Conservation (phyloP, 92 coral and sea anemone species). For the Actinostola sp. region DNA sequence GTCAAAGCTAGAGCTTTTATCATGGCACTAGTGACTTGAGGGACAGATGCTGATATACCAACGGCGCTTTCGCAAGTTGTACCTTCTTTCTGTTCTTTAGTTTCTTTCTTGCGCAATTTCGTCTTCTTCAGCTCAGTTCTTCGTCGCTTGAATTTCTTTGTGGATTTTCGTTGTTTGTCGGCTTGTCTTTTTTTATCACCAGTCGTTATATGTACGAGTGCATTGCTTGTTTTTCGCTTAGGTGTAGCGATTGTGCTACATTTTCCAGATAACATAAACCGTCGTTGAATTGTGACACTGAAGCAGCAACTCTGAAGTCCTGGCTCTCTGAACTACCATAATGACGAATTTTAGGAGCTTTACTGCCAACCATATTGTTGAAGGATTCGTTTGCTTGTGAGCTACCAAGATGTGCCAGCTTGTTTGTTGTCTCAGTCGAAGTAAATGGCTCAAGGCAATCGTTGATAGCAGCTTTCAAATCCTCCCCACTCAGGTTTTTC, state of each 20-base stretch:
- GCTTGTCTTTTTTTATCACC: background rate
- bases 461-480: conserved; percentile 5
- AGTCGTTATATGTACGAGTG: background rate
- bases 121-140: too few relatives aligned
- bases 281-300: conserved; percentile 41
- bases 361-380: conserved; percentile 46
- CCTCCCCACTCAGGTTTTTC: conserved; percentile 34
- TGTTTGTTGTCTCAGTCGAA: background rate
- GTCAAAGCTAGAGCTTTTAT: too few relatives aligned
- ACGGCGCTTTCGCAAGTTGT: too few relatives aligned
- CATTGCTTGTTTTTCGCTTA: background rate
- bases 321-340: conserved; percentile 62
- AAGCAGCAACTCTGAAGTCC: conserved; percentile 55
- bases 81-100: too few relatives aligned
- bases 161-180: background rate
- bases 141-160: background rate
- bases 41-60: too few relatives aligned
- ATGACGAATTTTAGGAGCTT: conserved; percentile 13
- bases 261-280: conserved; percentile 38
- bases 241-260: background rate
- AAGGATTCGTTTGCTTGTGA: conserved; percentile 39
- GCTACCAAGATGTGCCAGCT: conserved; percentile 26
- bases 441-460: background rate
- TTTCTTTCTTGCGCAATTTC: too few relatives aligned
- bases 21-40: too few relatives aligned